Base-by-base conservation (phyloP, 1,140 invertebrate genomes). In the Cyphomyrmex costatus region DNA sequence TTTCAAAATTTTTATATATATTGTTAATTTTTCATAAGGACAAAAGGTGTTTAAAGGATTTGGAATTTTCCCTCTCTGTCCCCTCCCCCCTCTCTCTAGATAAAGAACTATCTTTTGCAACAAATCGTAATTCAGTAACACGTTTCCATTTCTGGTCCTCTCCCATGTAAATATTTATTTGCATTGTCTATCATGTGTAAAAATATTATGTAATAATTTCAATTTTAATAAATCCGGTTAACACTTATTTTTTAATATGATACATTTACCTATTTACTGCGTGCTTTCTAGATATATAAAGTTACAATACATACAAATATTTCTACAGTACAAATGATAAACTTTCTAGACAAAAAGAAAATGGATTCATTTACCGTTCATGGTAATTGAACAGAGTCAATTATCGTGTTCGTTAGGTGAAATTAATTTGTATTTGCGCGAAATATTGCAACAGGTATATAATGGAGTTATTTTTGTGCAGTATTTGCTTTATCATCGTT, bases 401-500 rank as follows among this genome's bases (percentile, higher is more conserved):
- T 60, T 60, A 66, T 33, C 16, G 24, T 16, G 19, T 63, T 63
- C 21, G 27, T 65, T 33, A 21, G 12, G 14, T 66, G 14, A 71
- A 73, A 83, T 83, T 83, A 61, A 73, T 42, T 58, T 58, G 14
- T n/a, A 73, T 73, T 82, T 42, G 36, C 14, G 12, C 16, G 16
- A 60, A 49, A 71, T 68, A 68, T 46, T 8, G 24, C 19, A 73
- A 46, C 24, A 24, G 12, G 19, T 73, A 21, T 42, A 60, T 7
- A 16, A 71, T 30, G 7, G 24, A 70, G 7, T 79, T 51, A 42
- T 73, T 68, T 60, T 21, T 14, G 14, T 14, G 16, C n/a, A 33
- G n/a, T 24, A 24, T 46, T 71, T 71, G 10, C 60, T 82, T 82
- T 19, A 21, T 10, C n/a, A 24, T 58, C 12, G 19, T 42, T 68